Evolutionary conservation across 92 coral and sea anemone species (phyloP).

Genomic region (Palythoa caribaeorum): DNA sequence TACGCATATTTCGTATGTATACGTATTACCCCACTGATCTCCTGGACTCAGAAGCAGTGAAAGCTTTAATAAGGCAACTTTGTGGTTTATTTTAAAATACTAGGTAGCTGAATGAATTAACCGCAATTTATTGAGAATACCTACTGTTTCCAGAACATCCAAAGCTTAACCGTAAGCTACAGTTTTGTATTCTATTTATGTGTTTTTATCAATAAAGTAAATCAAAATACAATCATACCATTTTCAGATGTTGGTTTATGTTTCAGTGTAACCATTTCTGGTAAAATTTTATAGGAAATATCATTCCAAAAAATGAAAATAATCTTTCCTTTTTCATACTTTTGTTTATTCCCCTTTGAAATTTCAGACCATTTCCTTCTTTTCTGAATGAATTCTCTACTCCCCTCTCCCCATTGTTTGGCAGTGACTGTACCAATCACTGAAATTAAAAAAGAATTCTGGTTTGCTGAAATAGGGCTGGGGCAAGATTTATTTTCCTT

Average conservation of each 20-base stretch:
- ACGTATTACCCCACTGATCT: slow-evolving; percentile 5
- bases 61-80: slow-evolving; percentile 5
- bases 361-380: slow-evolving; percentile 7
- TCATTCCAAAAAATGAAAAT: slow-evolving; percentile 10
- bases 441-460: too few relatives aligned
- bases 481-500: too few relatives aligned
- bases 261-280: slow-evolving; percentile 16
- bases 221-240: slow-evolving; percentile 1
- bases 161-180: neutral
- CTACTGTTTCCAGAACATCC: neutral
- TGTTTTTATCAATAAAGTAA: slow-evolving; percentile 3
- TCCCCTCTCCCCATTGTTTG: too few relatives aligned
- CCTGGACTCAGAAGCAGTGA: slow-evolving; percentile 13
- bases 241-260: slow-evolving; percentile 6
- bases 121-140: slow-evolving; percentile 8
- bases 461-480: too few relatives aligned
- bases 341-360: neutral
- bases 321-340: slow-evolving; percentile 17
- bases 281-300: slow-evolving; percentile 12
- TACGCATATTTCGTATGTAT: slow-evolving; percentile 3
- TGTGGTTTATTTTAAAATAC: slow-evolving; percentile 5
- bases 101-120: slow-evolving; percentile 10
- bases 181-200: slow-evolving; percentile 8
- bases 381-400: too few relatives aligned
- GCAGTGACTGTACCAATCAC: too few relatives aligned